phyloP scores from a whole-genome alignment of 2,797 vertebrate species.

The Amblyraja radiata region DNA sequence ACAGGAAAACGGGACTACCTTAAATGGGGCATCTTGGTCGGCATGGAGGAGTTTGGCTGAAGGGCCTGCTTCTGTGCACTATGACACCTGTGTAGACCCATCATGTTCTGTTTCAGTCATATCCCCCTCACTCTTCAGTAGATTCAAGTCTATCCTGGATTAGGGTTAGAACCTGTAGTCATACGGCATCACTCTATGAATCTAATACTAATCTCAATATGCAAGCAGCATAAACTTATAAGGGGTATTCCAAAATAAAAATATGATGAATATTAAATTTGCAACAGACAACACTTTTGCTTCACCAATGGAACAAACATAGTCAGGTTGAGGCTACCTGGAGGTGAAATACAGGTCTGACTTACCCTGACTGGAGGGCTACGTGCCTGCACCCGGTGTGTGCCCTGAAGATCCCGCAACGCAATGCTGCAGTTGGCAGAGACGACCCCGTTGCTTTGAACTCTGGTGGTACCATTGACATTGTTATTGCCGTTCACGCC shows the following conservation, averaged over 20 bases:
- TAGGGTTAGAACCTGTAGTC: too few relatives aligned
- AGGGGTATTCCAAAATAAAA: neutral
- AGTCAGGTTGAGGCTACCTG: neutral
- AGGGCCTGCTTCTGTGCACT: neutral
- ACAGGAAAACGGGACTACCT: too few relatives aligned
- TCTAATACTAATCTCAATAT: neutral
- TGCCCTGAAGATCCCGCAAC: constrained; percentile 65
- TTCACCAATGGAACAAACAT: neutral
- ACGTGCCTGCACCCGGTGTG: constrained; percentile 73
- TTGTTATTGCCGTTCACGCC: constrained; percentile 47
- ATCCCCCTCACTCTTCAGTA: too few relatives aligned
- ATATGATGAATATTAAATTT: neutral
- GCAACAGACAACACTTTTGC: neutral
- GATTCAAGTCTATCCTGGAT: too few relatives aligned
- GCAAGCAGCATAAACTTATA: neutral
- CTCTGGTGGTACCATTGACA: constrained; percentile 49
- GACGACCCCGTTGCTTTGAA: constrained; percentile 50
- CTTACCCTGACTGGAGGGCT: constrained; percentile 88
- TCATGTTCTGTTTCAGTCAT: too few relatives aligned
- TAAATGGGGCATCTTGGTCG: too few relatives aligned
- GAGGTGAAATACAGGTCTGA: constrained; percentile 45
- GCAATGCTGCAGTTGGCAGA: constrained; percentile 54
- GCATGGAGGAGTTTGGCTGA: too few relatives aligned
- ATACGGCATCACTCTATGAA: too few relatives aligned
- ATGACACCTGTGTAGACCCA: too few relatives aligned